phyloP scores from a whole-genome alignment of 2,888 invertebrate genomes.

The Saturnia pavonia region DNA sequence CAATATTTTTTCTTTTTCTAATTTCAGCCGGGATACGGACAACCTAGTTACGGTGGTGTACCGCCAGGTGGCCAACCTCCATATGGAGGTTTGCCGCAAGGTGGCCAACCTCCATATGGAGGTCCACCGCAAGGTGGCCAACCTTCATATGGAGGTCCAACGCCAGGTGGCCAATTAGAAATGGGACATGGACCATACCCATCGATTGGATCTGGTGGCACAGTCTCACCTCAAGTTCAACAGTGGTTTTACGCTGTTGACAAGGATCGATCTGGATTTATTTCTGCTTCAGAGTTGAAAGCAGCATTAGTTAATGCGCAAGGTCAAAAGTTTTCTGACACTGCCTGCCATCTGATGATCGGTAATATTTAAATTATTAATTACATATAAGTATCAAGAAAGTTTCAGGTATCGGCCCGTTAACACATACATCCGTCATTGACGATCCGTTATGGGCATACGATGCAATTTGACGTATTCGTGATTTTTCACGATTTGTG shows the following conservation, averaged over 20 bases:
- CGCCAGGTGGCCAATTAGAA: slow-evolving; percentile 54
- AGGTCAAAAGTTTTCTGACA: slow-evolving; percentile 91
- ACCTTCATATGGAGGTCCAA: slow-evolving; percentile 29
- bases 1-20: not conserved
- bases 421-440: too few relatives aligned
- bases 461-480: too few relatives aligned
- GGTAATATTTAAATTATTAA: slow-evolving; percentile 66
- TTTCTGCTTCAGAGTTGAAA: slow-evolving; percentile 88
- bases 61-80: slow-evolving; percentile 26
- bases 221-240: slow-evolving; percentile 87
- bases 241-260: slow-evolving; percentile 94
- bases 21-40: slow-evolving; percentile 36
- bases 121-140: slow-evolving; percentile 24
- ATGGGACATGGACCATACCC: slow-evolving; percentile 76
- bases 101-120: slow-evolving; percentile 33
- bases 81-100: slow-evolving; percentile 31
- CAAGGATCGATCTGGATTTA: slow-evolving; percentile 90
- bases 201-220: slow-evolving; percentile 74
- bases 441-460: too few relatives aligned
- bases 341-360: slow-evolving; percentile 93
- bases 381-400: not conserved
- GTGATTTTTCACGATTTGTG: too few relatives aligned
- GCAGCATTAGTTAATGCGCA: slow-evolving; percentile 92
- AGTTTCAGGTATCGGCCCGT: too few relatives aligned
- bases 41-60: slow-evolving; percentile 27